Percentiles rank a stretch among this genome's conserved stretches.
These are phyloP conservation scores for Myodes glareolus DNA, from an alignment of 2,113 vertebrate genomes.

Conservation along the genomic window DNA sequence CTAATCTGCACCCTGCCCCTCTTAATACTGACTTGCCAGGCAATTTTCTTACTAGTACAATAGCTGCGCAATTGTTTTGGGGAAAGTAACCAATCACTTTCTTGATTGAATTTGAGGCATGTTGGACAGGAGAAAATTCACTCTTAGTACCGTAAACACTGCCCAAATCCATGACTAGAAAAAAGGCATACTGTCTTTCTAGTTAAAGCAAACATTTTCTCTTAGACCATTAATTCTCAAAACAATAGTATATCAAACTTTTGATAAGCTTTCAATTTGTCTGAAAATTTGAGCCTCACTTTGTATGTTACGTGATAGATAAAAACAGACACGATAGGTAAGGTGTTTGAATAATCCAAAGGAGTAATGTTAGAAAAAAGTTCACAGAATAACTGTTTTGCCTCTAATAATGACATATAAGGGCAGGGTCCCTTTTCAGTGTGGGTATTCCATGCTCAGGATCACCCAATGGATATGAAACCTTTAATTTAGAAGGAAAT, in stretches of 20 bases:
- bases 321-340: not conserved
- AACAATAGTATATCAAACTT: not conserved
- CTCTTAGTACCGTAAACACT: not conserved
- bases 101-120: not conserved
- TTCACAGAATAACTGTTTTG: not conserved
- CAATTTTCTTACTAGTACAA: too few relatives aligned
- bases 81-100: not conserved
- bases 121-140: not conserved
- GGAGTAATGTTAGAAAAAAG: not conserved
- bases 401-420: not conserved
- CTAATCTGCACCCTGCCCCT: not conserved
- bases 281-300: not conserved
- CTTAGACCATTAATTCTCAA: not conserved
- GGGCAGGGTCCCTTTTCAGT: not conserved
- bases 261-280: not conserved
- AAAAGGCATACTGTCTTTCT: not conserved
- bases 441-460: not conserved
- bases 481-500: not conserved
- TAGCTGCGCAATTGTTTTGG: not conserved
- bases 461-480: not conserved
- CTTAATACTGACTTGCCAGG: not conserved
- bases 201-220: not conserved
- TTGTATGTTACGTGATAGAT: not conserved
- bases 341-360: not conserved
- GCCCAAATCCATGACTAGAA: not conserved